These are phyloP conservation scores for Lysandra coridon DNA, from an alignment of 2,888 invertebrate genomes.

Conservation along the genomic window DNA sequence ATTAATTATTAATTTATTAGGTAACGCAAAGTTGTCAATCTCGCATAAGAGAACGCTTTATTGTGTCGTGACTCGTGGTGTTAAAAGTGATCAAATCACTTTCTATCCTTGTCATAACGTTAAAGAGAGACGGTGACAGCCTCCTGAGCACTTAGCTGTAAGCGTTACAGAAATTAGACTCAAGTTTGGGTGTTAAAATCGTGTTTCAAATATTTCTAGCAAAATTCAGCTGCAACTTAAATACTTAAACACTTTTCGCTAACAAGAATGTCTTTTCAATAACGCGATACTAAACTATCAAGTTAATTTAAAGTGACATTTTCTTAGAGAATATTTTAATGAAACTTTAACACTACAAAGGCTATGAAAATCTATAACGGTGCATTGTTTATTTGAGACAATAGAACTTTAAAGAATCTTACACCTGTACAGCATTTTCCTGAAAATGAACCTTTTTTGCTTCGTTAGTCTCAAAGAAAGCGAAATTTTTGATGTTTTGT, in stretches of 20 bases:
- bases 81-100: no score
- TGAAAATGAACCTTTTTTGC: neutral
- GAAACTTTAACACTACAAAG: conserved; percentile 37
- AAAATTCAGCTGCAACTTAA: conserved; percentile 1
- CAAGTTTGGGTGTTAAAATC: neutral
- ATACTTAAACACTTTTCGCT: conserved; percentile 23
- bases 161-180: neutral
- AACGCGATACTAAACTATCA: conserved; percentile 14
- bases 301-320: conserved; percentile 7
- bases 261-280: conserved; percentile 23
- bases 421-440: neutral
- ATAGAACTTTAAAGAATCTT: conserved; percentile 32
- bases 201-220: neutral
- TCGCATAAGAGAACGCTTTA: no score
- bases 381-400: conserved; percentile 41
- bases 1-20: no score
- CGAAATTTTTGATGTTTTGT: neutral
- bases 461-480: neutral
- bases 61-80: no score
- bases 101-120: no score
- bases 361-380: conserved; percentile 43
- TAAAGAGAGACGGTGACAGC: no score
- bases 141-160: no score
- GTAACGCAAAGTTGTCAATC: no score
- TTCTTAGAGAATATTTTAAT: conserved; percentile 31